Conservation (phyloP, 2,797 vertebrate species). For the Sebastes baramenuke region DNA sequence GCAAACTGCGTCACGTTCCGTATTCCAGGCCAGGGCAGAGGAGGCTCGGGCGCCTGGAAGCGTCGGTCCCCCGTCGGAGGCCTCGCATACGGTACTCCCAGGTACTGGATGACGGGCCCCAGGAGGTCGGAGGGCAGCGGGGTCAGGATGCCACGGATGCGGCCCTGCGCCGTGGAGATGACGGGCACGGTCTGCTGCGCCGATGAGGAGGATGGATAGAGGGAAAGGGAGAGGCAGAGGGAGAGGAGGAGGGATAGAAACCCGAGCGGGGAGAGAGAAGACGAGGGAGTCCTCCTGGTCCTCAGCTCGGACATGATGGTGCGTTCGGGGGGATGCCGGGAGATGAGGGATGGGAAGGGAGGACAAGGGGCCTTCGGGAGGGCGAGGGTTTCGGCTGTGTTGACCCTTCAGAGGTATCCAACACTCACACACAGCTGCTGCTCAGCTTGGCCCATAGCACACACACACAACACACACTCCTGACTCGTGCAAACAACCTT, state of each 20-base stretch:
- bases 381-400: slow-evolving; percentile 22
- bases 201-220: slow-evolving; percentile 39
- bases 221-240: slow-evolving; percentile 50
- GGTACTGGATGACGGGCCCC: slow-evolving; percentile 94
- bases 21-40: slow-evolving; percentile 91
- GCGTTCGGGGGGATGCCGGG: slow-evolving; percentile 16
- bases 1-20: slow-evolving; percentile 94
- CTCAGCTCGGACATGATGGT: slow-evolving; percentile 52
- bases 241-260: slow-evolving; percentile 42
- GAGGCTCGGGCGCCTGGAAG: slow-evolving; percentile 93
- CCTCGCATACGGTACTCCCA: slow-evolving; percentile 94
- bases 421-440: slow-evolving; percentile 59
- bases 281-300: slow-evolving; percentile 30
- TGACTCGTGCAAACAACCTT: slow-evolving; percentile 56
- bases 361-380: slow-evolving; percentile 3
- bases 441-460: slow-evolving; percentile 71
- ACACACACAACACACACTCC: slow-evolving; percentile 33
- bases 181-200: slow-evolving; percentile 81
- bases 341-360: slow-evolving; percentile 10
- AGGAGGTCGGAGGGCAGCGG: slow-evolving; percentile 93
- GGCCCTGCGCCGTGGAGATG: slow-evolving; percentile 92
- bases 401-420: slow-evolving; percentile 65
- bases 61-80: slow-evolving; percentile 92
- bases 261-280: slow-evolving; percentile 6
- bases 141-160: slow-evolving; percentile 91